phyloP scores from a whole-genome alignment of 2,113 vertebrate species.

The Theropithecus gelada region DNA sequence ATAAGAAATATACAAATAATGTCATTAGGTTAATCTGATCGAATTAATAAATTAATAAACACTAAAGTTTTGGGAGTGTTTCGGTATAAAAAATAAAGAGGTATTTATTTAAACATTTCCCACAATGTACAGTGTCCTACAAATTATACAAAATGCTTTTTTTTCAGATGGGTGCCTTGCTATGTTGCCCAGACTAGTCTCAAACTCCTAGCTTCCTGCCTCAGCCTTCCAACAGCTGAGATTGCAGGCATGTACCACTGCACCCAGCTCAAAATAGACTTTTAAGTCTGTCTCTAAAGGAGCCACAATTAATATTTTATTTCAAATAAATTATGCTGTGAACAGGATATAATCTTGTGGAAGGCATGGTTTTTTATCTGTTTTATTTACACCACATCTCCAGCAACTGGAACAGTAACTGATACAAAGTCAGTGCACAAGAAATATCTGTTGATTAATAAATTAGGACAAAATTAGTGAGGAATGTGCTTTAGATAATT shows the following conservation, averaged over 20 bases:
- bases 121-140: not conserved
- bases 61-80: not conserved
- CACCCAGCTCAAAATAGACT: not conserved
- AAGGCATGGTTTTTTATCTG: not conserved
- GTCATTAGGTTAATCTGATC: not conserved
- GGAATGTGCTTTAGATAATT: not conserved
- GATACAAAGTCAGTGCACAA: not conserved
- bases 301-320: not conserved
- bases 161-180: not conserved
- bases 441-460: not conserved
- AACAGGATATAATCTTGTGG: not conserved
- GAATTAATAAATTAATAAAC: not conserved
- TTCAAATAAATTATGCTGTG: conserved; percentile 1
- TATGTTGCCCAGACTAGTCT: not conserved
- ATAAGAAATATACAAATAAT: conserved; percentile 10
- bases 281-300: not conserved
- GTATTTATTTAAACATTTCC: not conserved
- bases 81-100: not conserved
- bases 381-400: not conserved
- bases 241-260: not conserved
- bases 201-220: not conserved
- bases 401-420: not conserved
- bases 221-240: not conserved
- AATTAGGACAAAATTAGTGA: not conserved
- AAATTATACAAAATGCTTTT: not conserved